Evolutionary conservation across 2,888 invertebrate species (phyloP), one percentile per base, ranked within the genome.

Genomic region (Phalera bucephala): DNA sequence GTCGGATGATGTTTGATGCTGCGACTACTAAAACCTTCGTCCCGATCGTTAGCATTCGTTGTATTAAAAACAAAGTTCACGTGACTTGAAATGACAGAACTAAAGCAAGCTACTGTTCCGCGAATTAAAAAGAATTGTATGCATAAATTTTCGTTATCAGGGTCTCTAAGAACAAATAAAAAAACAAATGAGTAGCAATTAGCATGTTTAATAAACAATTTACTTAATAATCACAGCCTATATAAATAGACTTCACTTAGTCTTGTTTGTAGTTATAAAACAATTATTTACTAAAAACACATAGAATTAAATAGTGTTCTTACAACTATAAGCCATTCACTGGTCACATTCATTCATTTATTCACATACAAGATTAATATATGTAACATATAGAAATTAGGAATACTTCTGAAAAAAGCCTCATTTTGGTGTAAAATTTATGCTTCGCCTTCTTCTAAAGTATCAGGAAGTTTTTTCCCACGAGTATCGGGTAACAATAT

Each of bases 401-500:
- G 35, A 64, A 67, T 62, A 66, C 64, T 62, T 52, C n/a, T 31
- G 22, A 39, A 4, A 28, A 8, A 28, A 37, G 41, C 36, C 36
- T 45, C 20, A 40, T 28, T 22, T 21, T 13, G 11, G 19, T 17
- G 21, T 19, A 22, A 47, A 30, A 43, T 34, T 63, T 63, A 84
- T 36, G 81, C 89, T 77, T 96, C 95, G 1, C 95, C 95, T 63
- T 96, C 96, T 63, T 94, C 94, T 42, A 96, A 87, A 0, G 95
- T 95, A 61, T 96, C 95, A 0, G 96, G 95, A 12, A 96, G 80
- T 50, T 92, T 92, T 52, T 92, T 93, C 38, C 94, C 94, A 38
- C 93, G 90, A 0, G 96, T 96, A 77, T 96, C 96, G 0, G 96
- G 96, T 39, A 96, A 73, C 22, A 94, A 73, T 0, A 94, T 63